Base-by-base conservation (phyloP, 1,140 invertebrate species). In the Eumaeus atala region DNA sequence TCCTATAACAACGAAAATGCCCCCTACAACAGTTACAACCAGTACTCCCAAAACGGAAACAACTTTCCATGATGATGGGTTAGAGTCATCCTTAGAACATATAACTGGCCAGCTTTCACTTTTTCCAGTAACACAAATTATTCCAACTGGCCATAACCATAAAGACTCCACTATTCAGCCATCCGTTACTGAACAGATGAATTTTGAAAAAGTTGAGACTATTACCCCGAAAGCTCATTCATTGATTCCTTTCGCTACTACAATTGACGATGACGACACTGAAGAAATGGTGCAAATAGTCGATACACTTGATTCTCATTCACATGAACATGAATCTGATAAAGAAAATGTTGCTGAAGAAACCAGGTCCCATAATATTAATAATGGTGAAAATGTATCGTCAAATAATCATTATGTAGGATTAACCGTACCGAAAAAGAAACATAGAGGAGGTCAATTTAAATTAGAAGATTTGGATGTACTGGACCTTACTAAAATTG, bases 81-180 rank as follows among this genome's bases (percentile, higher is more conserved):
- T 89, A 50, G 80, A 87, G 70, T 77, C 86, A 66, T 88, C 87
- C 14, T 73, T 88, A 57, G 85, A 84, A n/a, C 78, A 85, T 67
- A 85, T 88, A 7, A 88, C 87, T 18, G 86, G 84, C 38, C 87
- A 88, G 56, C 56, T 89, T 18, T 86, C 86, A 35, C 73, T 70
- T 14, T 74, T 87, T 66, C 85, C 83, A 58, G 82, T 77, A 6
- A 81, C 83, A 21, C 77, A 82, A 34, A 79, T 87, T 42, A 60
- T 80, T 57, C 66, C 84, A 8, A 74, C 67, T 17, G 54, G 61
- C 21, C 54, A 56, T 14, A 76, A 62, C 21, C 54, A 56, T 14
- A 76, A 80, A 57, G 69, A 77, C 51, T 56, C 69, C 9, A 58
- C 51, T n/a, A 59, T 61, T 3, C 67, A 67, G 58, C 53, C 54